phyloP scores from a whole-genome alignment of 1,140 invertebrate species.

The Saccostrea cuccullata region DNA sequence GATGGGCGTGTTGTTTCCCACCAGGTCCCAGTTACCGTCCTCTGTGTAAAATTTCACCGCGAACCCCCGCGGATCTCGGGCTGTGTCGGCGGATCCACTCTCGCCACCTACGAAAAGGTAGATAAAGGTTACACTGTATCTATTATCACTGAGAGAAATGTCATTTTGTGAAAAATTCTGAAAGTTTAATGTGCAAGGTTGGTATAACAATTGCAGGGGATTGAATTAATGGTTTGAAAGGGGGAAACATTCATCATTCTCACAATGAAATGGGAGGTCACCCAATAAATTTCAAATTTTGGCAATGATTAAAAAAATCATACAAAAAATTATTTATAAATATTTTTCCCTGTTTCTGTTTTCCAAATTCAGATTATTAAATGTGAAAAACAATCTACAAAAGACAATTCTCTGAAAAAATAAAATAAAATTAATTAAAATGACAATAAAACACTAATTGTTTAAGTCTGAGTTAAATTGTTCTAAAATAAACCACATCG shows the following conservation, averaged over 20 bases:
- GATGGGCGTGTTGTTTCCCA: constrained; percentile 97
- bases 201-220: no score
- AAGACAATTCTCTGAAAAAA: no score
- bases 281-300: no score
- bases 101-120: constrained; percentile 84
- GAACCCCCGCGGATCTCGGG: constrained; percentile 94
- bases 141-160: neutral
- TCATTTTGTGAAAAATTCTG: neutral
- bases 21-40: constrained; percentile 96
- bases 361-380: no score
- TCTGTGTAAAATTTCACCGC: constrained; percentile 98
- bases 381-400: no score
- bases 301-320: no score
- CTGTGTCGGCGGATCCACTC: constrained; percentile 87
- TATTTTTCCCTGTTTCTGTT: no score
- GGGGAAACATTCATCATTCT: no score
- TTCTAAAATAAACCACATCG: neutral
- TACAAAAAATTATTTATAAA: no score
- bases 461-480: neutral
- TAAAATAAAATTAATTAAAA: neutral
- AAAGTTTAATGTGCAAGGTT: neutral
- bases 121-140: neutral
- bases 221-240: no score
- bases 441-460: neutral
- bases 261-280: no score